phyloP scores from a whole-genome alignment of 1,140 invertebrate species.

The Trichomalopsis sarcophagae region DNA sequence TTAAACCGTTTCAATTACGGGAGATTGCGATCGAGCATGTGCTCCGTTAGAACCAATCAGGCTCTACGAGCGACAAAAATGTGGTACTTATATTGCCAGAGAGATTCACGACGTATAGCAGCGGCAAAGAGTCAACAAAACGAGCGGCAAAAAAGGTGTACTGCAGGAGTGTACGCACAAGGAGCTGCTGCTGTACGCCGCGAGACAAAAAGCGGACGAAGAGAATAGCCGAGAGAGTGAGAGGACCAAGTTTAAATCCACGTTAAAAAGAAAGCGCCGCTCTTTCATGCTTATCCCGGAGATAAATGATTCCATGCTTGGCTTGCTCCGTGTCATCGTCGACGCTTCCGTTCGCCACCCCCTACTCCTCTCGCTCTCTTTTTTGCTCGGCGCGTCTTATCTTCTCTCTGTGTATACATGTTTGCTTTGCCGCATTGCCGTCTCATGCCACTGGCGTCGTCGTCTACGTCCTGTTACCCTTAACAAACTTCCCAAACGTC shows the following conservation, averaged over 20 bases:
- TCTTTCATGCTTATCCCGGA: constrained; percentile 68
- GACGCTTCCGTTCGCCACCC: constrained; percentile 58
- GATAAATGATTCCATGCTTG: constrained; percentile 74
- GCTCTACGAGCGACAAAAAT: not conserved
- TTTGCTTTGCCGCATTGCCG: constrained; percentile 27
- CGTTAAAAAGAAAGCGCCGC: constrained; percentile 63
- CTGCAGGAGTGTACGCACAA: not conserved
- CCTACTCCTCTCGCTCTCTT: constrained; percentile 48
- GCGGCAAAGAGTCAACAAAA: constrained; percentile 39
- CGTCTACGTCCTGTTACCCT: constrained; percentile 19
- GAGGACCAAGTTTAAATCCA: constrained; percentile 62
- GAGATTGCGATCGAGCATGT: not conserved
- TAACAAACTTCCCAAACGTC: constrained; percentile 46
- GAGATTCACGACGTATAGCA: not conserved
- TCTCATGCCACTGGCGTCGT: constrained; percentile 17
- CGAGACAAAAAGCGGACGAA: constrained; percentile 4
- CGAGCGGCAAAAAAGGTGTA: constrained; percentile 42
- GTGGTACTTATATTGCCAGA: too few species aligned
- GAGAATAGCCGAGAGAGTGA: constrained; percentile 9
- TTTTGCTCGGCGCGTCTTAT: constrained; percentile 47
- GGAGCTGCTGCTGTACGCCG: not conserved
- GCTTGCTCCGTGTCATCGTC: constrained; percentile 70
- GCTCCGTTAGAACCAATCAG: not conserved
- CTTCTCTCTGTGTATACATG: constrained; percentile 14
- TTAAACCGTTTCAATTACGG: not conserved